Evolutionary conservation across 2,797 vertebrate genomes (phyloP).

Genomic region (Octomys mimax): DNA sequence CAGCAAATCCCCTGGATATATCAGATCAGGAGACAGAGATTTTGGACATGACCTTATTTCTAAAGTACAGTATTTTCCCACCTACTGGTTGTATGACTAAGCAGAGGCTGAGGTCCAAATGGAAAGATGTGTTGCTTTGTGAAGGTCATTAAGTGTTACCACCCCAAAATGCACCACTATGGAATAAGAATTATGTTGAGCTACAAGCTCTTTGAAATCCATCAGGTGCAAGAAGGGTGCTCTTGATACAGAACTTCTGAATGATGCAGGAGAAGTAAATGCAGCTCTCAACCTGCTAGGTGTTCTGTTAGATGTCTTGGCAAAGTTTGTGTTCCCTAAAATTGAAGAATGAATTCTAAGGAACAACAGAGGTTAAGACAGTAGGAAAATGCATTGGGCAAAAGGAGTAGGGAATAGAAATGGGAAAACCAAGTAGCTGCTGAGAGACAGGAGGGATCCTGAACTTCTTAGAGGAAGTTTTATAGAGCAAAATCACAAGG

Average conservation of each 20-base stretch:
- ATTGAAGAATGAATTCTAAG: too few species aligned
- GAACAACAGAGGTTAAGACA: too few species aligned
- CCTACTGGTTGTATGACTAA: background rate
- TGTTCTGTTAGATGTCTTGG: too few species aligned
- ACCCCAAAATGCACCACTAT: background rate
- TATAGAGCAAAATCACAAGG: too few species aligned
- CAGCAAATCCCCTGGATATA: background rate
- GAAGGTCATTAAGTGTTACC: background rate
- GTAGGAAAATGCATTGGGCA: too few species aligned
- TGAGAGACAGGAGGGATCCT: too few species aligned
- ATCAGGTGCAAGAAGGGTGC: background rate
- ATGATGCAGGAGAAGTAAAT: too few species aligned
- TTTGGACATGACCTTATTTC: background rate
- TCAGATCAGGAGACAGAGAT: background rate
- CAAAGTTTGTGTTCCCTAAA: too few species aligned
- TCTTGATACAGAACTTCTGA: background rate
- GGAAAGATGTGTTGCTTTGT: background rate
- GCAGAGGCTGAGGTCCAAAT: background rate
- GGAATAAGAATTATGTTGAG: background rate
- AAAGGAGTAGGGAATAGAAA: too few species aligned
- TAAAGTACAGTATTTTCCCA: background rate
- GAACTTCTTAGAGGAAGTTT: too few species aligned
- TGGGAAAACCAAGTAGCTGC: too few species aligned
- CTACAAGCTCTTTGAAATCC: background rate
- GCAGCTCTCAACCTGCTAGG: too few species aligned